Base-by-base conservation (phyloP, 1,140 invertebrate genomes). In the Andrena cerasifolii region DNA sequence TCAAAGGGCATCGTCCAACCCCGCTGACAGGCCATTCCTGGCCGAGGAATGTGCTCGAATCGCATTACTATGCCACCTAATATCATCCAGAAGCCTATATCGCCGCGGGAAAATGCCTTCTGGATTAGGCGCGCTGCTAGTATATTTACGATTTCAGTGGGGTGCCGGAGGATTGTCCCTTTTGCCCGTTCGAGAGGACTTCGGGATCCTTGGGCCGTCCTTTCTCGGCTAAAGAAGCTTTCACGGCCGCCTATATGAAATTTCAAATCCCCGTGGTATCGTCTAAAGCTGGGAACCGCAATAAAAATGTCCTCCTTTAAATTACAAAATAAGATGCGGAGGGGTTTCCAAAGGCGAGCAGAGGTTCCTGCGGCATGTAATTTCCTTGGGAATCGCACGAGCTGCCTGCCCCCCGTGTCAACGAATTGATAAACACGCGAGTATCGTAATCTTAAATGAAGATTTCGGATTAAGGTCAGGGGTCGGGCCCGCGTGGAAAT, bases 101-200 rank as follows among this genome's bases (percentile, higher is more conserved):
- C 53, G 4, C 14, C 14, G 7, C 1, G 3, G 62, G n/a, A 33
- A 70, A 14, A 40, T n/a, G 47, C 77, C 45, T 14, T 16, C 59
- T 7, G 67, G 68, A 82, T 82, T 68, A 82, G 45, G 26, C 18
- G 54, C 12, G 62, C 51, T 43, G 49, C 49, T 53, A 36, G 65
- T 68, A n/a, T 82, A 83, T 82, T 82, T 78, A 82, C 56, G 53
- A 56, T 43, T 45, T 45, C 21, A 5, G 26, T 14, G 18, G 49
- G 43, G 14, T 26, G n/a, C 40, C 49, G 16, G 18, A 16, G 68
- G n/a, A 1, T 24, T 43, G 47, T 66, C 51, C 45, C 26, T 40
- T 21, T 26, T 24, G 31, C 31, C 40, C 3, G 36, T 61, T 33
- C 26, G 36, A 62, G 36, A 65, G 6, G 56, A 36, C 16, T 31